Evolutionary conservation across 2,888 invertebrate species (phyloP), one percentile per base, ranked within the genome.

Genomic region (Rhyacophila evoluta): DNA sequence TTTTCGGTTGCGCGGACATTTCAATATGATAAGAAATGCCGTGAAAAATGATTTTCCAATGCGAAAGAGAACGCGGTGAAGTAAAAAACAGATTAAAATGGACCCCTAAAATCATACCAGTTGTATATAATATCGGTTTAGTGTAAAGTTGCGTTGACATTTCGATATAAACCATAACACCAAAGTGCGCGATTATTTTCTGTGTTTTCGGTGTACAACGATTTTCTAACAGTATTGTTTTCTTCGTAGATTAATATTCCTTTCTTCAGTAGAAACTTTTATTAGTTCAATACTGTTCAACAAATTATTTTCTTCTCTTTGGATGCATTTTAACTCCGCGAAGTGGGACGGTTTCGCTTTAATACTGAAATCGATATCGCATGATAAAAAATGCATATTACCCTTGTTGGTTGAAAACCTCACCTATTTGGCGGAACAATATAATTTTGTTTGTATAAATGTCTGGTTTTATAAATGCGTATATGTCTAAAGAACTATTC

Each of bases 361-460:
- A 19, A 55, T 55, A 55, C 55, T 41, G 77, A 77, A 77, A 77
- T 77, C 77, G 73, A 77, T 77, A 77, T 69, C 41, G 41, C 76
- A 36, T 77, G 73, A 73, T 72, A 77, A 77, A 72, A 72, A 77
- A 77, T 77, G 77, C 77, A 77, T 73, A 77, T 72, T 77, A 73
- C 39, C 67, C 37, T 28, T 28, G 69, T 33, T 25, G 27, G 28
- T 73, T 74, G 72, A 77, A 38, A 70, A 36, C 75, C 75, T 70
- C 38, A 19, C 29, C 41, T 70, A 29, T 75, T 75, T 70, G 38
- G 71, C 70, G 67, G 71, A 75, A 41, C 70, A 12, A 29, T 70
- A 29, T 70, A 41, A 67, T 70, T 75, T 70, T 55, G 55, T 19
- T 55, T 55, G 55, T 15, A 55, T 55, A 55, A 55, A 55, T 55